These are phyloP conservation scores for Archips xylosteana DNA, from an alignment of 2,888 invertebrate species.

Conservation along the genomic window DNA sequence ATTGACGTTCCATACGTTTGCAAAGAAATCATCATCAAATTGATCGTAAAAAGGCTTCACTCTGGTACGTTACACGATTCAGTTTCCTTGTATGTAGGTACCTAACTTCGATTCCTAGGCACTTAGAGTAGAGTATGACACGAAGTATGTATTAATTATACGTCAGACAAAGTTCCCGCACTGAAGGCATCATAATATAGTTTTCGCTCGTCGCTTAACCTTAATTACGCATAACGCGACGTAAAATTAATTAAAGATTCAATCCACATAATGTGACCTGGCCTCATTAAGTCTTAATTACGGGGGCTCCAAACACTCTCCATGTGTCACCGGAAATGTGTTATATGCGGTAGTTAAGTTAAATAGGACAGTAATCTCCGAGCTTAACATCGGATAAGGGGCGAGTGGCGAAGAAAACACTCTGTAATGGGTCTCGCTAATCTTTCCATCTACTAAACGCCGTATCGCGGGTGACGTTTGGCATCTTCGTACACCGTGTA, in stretches of 20 bases:
- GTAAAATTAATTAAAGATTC: constrained; percentile 28
- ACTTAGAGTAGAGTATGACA: neutral
- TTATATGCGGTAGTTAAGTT: constrained; percentile 38
- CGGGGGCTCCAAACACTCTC: constrained; percentile 30
- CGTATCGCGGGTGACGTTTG: constrained; percentile 4
- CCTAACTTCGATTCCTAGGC: too few species aligned
- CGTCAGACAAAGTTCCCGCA: neutral
- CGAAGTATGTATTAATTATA: neutral
- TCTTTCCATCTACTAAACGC: constrained; percentile 1
- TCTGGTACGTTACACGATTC: too few species aligned
- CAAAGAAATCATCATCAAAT: too few species aligned
- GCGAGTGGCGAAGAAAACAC: constrained; percentile 12
- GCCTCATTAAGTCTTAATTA: constrained; percentile 37
- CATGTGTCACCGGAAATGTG: constrained; percentile 41
- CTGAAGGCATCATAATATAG: neutral
- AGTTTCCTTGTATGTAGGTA: too few species aligned
- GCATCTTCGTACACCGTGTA: neutral
- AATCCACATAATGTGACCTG: constrained; percentile 31
- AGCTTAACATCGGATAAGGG: constrained; percentile 15
- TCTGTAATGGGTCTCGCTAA: constrained; percentile 18
- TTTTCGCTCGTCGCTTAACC: constrained; percentile 3
- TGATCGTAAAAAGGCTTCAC: too few species aligned
- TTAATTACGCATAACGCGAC: neutral
- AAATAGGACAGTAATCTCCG: constrained; percentile 39
- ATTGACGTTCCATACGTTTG: too few species aligned